phyloP scores from a whole-genome alignment of 2,888 invertebrate genomes.

The Heteromurus nitidus region DNA sequence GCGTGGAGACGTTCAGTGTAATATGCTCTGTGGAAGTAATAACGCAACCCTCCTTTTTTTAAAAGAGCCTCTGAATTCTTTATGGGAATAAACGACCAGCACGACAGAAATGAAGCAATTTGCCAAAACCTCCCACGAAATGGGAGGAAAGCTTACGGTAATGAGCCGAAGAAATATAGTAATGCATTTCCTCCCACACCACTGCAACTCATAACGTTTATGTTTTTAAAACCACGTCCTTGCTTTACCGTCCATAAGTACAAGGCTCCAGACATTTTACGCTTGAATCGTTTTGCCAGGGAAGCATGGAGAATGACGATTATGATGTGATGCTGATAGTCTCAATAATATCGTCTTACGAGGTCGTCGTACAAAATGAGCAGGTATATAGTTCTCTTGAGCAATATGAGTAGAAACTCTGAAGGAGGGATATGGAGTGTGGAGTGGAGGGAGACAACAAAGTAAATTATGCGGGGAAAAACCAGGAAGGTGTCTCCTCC shows the following conservation, averaged over 20 bases:
- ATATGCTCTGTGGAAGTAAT: slow-evolving; percentile 14
- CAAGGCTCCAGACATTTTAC: neutral
- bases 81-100: slow-evolving; percentile 23
- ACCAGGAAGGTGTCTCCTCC: neutral
- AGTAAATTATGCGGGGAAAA: slow-evolving; percentile 13
- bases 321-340: slow-evolving; percentile 18
- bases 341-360: slow-evolving; percentile 13
- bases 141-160: slow-evolving; percentile 40
- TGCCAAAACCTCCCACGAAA: slow-evolving; percentile 35
- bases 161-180: slow-evolving; percentile 50
- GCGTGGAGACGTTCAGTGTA: neutral
- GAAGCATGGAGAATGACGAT: neutral
- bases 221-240: neutral
- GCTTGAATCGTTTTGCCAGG: no score
- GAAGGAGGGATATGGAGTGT: neutral
- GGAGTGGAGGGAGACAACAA: neutral
- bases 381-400: no score
- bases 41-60: neutral
- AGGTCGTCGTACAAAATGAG: no score
- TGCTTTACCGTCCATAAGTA: neutral
- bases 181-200: slow-evolving; percentile 20
- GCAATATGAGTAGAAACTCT: neutral
- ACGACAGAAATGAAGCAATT: slow-evolving; percentile 52
- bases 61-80: slow-evolving; percentile 22
- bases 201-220: neutral